Base-by-base conservation (phyloP, 2,113 vertebrate genomes). In the Plecturocebus donacophilus region DNA sequence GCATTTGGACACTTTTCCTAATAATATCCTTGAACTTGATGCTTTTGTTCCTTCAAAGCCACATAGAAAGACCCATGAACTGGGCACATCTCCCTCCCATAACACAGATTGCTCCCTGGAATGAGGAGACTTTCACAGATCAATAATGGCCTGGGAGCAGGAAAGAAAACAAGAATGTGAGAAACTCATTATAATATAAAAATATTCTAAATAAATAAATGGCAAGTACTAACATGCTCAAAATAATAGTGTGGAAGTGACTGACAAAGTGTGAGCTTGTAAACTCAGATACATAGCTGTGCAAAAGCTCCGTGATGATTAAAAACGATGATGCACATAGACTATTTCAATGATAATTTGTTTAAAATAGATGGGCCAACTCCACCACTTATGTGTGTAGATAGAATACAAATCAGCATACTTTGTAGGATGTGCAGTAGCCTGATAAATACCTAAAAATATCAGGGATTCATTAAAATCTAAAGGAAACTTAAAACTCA, bases 181-280 rank as follows among this genome's bases (percentile, higher is more conserved):
- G 95, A 97, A 96, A 84, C 94, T 98, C 95, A 98, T 97, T 97
- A 97, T 95, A 96, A 96, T 96, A 97, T 88, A 94, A 97, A 97
- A 97, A 97, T 97, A 97, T 96, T 98, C 96, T 91, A 98, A 95
- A 97, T 97, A 98, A 98, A 97, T 97, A 97, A 98, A 98, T 96
- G 97, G 96, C 96, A 97, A 97, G 96, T 96, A 97, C 95, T 96
- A 97, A 98, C 97, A 96, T 80, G 96, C 97, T 98, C 88, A 95
- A 96, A 97, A 97, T 98, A 96, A 98, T 97, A 95, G 97, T 96
- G 96, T 97, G 86, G 96, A 95, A 97, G 92, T 97, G 95, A 95
- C 85, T 98, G 97, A 97, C 98, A 96, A 97, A 94, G 97, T 98
- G 98, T 89, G 97, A 98, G 97, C 96, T 96, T 90, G 95, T 91